Percentiles rank a stretch among this genome's conserved stretches.
Evolutionary conservation across 2,797 vertebrate species (phyloP).

Genomic region (Hephaestus fuliginosus): DNA sequence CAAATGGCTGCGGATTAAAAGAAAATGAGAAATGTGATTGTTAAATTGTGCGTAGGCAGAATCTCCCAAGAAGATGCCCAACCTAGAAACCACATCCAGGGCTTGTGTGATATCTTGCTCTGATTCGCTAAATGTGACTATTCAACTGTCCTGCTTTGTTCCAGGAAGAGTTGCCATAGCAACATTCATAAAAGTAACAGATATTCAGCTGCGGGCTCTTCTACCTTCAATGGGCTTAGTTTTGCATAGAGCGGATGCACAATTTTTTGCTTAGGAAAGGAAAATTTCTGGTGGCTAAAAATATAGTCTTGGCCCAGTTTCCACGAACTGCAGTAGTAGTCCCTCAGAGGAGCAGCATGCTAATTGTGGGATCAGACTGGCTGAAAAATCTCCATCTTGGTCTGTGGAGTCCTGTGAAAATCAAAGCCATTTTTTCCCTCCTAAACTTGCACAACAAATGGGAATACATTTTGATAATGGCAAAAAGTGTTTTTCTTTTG

Average conservation of each 20-base stretch:
- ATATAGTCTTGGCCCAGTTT: constrained; percentile 66
- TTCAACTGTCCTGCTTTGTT: constrained; percentile 53
- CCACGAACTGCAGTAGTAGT: constrained; percentile 38
- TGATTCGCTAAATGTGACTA: constrained; percentile 49
- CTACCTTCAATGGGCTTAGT: constrained; percentile 25
- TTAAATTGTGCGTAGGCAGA: constrained; percentile 40
- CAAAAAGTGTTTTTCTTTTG: background rate
- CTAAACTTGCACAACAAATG: background rate
- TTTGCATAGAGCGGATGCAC: constrained; percentile 27
- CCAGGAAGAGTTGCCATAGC: constrained; percentile 69
- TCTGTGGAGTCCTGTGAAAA: constrained; percentile 18
- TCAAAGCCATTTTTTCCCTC: constrained; percentile 17
- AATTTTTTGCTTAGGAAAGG: constrained; percentile 44
- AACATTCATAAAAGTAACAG: constrained; percentile 58
- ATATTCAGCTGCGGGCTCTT: constrained; percentile 34
- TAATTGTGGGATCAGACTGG: constrained; percentile 29
- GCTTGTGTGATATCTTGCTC: constrained; percentile 32
- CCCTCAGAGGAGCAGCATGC: constrained; percentile 26
- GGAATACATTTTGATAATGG: background rate
- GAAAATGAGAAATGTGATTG: constrained; percentile 38
- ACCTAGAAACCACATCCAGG: constrained; percentile 32
- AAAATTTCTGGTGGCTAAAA: constrained; percentile 55
- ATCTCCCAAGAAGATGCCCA: constrained; percentile 17
- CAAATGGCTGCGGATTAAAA: constrained; percentile 44
- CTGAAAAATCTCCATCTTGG: constrained; percentile 14